Evolutionary conservation across 1,140 invertebrate species (phyloP), one percentile per base, ranked within the genome.

Genomic region (Asobara japonica): DNA sequence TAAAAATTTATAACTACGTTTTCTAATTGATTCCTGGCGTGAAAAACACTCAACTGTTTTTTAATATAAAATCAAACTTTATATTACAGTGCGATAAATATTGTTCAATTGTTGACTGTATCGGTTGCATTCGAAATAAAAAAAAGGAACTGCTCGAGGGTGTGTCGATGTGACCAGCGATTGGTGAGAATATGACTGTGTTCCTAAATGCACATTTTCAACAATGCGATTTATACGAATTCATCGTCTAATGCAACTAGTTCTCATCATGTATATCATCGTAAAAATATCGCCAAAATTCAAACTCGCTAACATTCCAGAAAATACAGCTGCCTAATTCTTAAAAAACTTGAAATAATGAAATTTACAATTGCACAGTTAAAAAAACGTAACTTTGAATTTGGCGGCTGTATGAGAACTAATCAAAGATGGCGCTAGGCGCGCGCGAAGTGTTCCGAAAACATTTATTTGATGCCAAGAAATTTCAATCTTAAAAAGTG

Each of bases 71-170:
- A 65, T 72, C 5, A 45, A 64, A 13, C 27, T 29, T 73, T 18
- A 67, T 64, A 36, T 65, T 65, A 45, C 11, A 75, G 51, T 41
- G 22, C 62, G 2, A 70, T 65, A 71, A 77, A 66, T 69, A 66
- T 61, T 71, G 27, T 56, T 70, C 30, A 70, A 77, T 77, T 66
- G 64, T 65, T 76, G 69, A 76, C 75, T 76, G 74, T 75, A 66
- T 73, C 68, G 56, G 68, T 73, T 74, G 75, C 73, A 69, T 76
- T 79, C 74, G 77, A 72, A 66, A 73, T 60, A 73, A 79, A 79
- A 78, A 81, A 82, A 80, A 83, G 77, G 76, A 79, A 81, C 81
- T 56, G 84, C 84, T 84, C 83, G 81, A 86, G 84, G 84, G 84
- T 84, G 84, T 85, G 84, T 85, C 84, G 73, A 78, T 77, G 77